These are phyloP conservation scores for Battus philenor DNA, from an alignment of 1,140 invertebrate genomes.

Conservation along the genomic window DNA sequence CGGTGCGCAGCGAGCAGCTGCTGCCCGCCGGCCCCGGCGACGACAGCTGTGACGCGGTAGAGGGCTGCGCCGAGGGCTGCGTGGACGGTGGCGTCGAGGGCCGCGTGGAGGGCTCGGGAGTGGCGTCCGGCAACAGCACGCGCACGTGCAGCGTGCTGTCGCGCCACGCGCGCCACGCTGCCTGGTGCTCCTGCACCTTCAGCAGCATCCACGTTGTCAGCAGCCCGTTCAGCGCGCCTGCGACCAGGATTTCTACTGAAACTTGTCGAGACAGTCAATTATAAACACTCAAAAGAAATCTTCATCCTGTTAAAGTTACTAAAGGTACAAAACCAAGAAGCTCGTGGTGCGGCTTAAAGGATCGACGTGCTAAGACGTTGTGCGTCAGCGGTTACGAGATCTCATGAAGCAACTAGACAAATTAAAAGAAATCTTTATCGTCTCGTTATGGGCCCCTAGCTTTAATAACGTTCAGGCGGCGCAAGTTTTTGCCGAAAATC, in stretches of 20 bases:
- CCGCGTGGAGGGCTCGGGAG: constrained; percentile 24
- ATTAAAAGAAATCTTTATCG: too few species aligned
- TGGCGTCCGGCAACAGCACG: constrained; percentile 41
- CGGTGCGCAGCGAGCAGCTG: neutral
- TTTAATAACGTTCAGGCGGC: too few species aligned
- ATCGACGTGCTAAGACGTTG: too few species aligned
- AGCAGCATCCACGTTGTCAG: constrained; percentile 68
- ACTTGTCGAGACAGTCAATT: too few species aligned
- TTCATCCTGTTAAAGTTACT: too few species aligned
- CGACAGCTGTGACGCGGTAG: neutral
- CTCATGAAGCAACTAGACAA: too few species aligned
- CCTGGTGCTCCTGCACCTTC: constrained; percentile 67
- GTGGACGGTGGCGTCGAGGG: constrained; percentile 24
- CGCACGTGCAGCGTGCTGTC: constrained; percentile 60
- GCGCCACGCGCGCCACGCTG: constrained; percentile 65
- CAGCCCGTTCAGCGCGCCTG: constrained; percentile 62
- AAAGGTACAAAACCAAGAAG: too few species aligned
- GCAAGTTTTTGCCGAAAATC: too few species aligned
- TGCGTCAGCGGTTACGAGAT: too few species aligned
- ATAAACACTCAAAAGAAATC: too few species aligned
- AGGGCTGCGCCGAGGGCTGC: constrained; percentile 14
- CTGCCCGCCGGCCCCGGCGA: constrained; percentile 4
- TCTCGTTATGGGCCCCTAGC: too few species aligned
- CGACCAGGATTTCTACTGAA: neutral
- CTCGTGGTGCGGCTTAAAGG: too few species aligned